Evolutionary conservation across 2,888 invertebrate species (phyloP).

Genomic region (Cenopis cana): DNA sequence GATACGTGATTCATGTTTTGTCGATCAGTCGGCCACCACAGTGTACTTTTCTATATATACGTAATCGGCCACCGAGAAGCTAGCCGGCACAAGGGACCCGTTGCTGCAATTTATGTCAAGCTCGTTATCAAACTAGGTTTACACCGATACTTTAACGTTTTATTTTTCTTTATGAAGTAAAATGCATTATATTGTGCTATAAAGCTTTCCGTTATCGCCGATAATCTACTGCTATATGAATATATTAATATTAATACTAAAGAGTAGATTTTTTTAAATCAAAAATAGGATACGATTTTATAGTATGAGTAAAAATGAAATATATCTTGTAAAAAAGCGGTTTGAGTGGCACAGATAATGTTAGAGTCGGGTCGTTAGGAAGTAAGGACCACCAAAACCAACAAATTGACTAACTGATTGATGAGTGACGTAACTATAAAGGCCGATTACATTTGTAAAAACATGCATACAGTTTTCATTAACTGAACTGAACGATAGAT

Average conservation of each 20-base stretch:
- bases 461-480: too few relatives aligned
- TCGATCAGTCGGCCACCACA: neutral
- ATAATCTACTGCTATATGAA: slow-evolving; percentile 1
- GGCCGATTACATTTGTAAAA: too few relatives aligned
- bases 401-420: too few relatives aligned
- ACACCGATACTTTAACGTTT: neutral
- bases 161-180: slow-evolving; percentile 5
- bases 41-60: too few relatives aligned
- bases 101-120: slow-evolving; percentile 16
- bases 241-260: too few relatives aligned
- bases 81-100: slow-evolving; percentile 7
- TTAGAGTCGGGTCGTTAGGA: too few relatives aligned
- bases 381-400: too few relatives aligned
- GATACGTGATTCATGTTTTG: neutral
- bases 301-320: too few relatives aligned
- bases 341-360: neutral
- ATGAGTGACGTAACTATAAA: too few relatives aligned
- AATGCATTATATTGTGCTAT: slow-evolving; percentile 9
- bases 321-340: neutral
- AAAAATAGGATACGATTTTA: neutral
- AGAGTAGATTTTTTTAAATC: neutral
- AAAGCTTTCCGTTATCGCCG: neutral
- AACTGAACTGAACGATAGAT: too few relatives aligned
- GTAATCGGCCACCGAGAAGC: neutral
- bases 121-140: slow-evolving; percentile 28